phyloP scores from a whole-genome alignment of 1,140 invertebrate genomes.

The Belonocnema kinseyi region DNA sequence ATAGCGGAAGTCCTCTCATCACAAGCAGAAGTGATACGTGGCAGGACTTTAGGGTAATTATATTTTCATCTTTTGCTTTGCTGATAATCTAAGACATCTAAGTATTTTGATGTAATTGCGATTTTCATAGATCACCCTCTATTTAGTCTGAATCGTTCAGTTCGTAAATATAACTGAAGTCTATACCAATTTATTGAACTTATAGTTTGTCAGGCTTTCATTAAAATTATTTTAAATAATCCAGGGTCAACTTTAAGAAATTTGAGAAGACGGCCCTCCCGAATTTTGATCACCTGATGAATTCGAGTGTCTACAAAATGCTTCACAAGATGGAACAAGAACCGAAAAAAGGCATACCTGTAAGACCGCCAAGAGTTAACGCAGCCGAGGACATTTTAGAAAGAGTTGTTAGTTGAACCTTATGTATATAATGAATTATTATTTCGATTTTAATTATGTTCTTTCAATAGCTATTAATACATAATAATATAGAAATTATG shows the following conservation, averaged over 20 bases:
- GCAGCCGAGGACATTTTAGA: slow-evolving; percentile 80
- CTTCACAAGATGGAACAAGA: slow-evolving; percentile 83
- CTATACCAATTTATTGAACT: too few relatives aligned
- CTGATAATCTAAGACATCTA: neutral
- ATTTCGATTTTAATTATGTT: slow-evolving; percentile 31
- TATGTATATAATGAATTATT: slow-evolving; percentile 37
- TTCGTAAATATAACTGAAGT: too few relatives aligned
- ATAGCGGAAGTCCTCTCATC: slow-evolving; percentile 84
- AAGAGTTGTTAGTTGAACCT: slow-evolving; percentile 64
- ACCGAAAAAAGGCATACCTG: slow-evolving; percentile 80
- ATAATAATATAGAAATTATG: neutral
- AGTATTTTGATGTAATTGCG: too few relatives aligned
- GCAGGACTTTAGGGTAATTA: slow-evolving; percentile 83
- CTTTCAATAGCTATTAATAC: neutral
- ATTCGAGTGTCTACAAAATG: slow-evolving; percentile 84
- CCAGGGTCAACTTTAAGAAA: slow-evolving; percentile 87
- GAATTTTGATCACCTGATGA: slow-evolving; percentile 82
- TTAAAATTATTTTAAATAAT: slow-evolving; percentile 31
- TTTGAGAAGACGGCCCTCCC: slow-evolving; percentile 81
- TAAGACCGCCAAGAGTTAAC: slow-evolving; percentile 79
- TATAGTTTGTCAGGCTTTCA: too few relatives aligned
- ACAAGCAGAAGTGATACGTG: slow-evolving; percentile 86
- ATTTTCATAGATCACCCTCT: too few relatives aligned
- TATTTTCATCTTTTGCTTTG: slow-evolving; percentile 44
- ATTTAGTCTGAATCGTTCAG: too few relatives aligned